These are phyloP conservation scores for Psittacula cyanocephala DNA, from an alignment of 2,113 vertebrate genomes.

Conservation along the genomic window DNA sequence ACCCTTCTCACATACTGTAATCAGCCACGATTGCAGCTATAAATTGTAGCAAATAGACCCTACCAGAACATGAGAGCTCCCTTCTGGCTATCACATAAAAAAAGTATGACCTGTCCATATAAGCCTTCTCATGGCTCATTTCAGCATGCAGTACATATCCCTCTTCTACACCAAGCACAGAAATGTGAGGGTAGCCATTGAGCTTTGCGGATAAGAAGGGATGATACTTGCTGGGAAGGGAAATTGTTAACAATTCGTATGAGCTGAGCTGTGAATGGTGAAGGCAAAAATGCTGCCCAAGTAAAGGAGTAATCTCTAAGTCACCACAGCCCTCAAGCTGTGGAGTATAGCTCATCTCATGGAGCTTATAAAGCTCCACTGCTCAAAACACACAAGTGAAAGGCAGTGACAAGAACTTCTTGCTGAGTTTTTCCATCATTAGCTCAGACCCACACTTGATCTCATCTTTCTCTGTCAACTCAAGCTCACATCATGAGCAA, in stretches of 20 bases:
- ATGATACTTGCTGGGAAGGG: not conserved
- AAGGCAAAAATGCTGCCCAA: not conserved
- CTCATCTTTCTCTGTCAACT: not conserved
- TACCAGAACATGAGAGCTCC: not conserved
- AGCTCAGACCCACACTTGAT: not conserved
- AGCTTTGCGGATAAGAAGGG: not conserved
- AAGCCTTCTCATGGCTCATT: not conserved
- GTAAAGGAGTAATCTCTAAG: rapidly evolving
- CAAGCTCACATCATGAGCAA: not conserved
- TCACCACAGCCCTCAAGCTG: not conserved
- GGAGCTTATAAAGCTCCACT: not conserved
- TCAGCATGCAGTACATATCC: rapidly evolving
- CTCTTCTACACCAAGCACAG: not conserved
- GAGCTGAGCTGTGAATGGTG: not conserved
- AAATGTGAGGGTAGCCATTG: not conserved
- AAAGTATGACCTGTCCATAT: not conserved
- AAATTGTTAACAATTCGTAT: not conserved
- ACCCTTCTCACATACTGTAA: not conserved
- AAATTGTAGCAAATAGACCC: not conserved
- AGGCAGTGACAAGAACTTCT: not conserved
- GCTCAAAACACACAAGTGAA: not conserved
- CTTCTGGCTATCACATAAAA: not conserved
- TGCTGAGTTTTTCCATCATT: not conserved
- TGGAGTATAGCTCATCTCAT: not conserved
- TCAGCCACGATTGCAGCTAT: not conserved